Evolutionary conservation across 2,888 invertebrate genomes (phyloP).

Genomic region (Drepana falcataria): DNA sequence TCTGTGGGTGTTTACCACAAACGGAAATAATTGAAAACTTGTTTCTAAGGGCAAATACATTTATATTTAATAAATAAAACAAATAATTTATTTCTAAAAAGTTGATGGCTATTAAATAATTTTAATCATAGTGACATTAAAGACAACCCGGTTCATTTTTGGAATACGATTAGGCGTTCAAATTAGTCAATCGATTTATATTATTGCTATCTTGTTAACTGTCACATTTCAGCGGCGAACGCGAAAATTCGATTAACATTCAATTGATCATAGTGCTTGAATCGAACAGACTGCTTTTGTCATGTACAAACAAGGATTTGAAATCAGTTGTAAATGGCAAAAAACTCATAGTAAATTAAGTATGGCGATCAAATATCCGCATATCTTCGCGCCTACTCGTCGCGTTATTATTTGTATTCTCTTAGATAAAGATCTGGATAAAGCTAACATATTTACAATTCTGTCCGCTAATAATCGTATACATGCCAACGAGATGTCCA

Average conservation of each 20-base stretch:
- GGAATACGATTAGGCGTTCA: slow-evolving; percentile 32
- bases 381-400: slow-evolving; percentile 27
- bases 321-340: slow-evolving; percentile 59
- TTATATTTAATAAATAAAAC: background rate
- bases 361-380: slow-evolving; percentile 43
- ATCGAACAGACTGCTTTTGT: slow-evolving; percentile 46
- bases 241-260: slow-evolving; percentile 55
- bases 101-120: background rate
- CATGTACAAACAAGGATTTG: slow-evolving; percentile 56
- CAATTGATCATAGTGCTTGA: slow-evolving; percentile 51
- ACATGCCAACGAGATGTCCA: slow-evolving; percentile 56
- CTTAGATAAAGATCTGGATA: slow-evolving; percentile 61
- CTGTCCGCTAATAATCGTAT: slow-evolving; percentile 61
- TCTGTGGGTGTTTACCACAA: slow-evolving; percentile 40
- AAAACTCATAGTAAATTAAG: slow-evolving; percentile 50
- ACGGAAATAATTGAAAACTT: slow-evolving; percentile 21
- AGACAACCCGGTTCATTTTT: slow-evolving; percentile 13
- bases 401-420: slow-evolving; percentile 40
- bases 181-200: slow-evolving; percentile 41
- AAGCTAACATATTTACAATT: slow-evolving; percentile 65
- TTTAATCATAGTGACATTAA: slow-evolving; percentile 6
- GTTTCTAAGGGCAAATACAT: slow-evolving; percentile 4
- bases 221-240: slow-evolving; percentile 42
- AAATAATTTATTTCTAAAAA: background rate
- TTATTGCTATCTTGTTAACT: slow-evolving; percentile 47